Base-by-base conservation (phyloP, 2,113 vertebrate genomes). In the Caracal caracal region DNA sequence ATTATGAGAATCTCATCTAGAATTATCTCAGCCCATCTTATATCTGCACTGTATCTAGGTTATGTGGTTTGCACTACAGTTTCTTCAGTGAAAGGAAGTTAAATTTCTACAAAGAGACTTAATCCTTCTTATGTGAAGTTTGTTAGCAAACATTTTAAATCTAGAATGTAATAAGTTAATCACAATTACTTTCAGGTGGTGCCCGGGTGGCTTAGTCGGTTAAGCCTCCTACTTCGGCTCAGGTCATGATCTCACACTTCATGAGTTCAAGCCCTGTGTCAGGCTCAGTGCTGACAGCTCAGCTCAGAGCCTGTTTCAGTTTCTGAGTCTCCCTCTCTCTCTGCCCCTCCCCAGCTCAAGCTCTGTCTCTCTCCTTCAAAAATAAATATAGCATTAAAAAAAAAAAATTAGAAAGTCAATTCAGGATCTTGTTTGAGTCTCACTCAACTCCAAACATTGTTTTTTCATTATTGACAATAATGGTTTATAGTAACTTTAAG, bases 81-180 rank as follows among this genome's bases (percentile, higher is more conserved):
- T 35, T 93, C 5, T 76, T 96, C 28, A 81, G 43, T 65, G 40
- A 90, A 93, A 89, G 33, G 15, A 90, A 63, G 35, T 49, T 93
- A 33, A 93, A 78, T 66, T 91, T 20, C 24, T 65, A 73, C 2
- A 88, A 37, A 70, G 17, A 37, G 19, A 11, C 24, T 85, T 92
- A 92, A 12, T 68, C 13, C n/a, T 75, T 61, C 84, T 66, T 26
- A 80, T 61, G 1, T 71, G 28, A 68, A 76, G 68, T 73, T 75
- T 85, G 11, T 75, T 92, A 81, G 35, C 3, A 91, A 88, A 22
- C 2, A 35, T 92, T 91, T 85, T n/a, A 89, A 88, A 63, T 85
- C 28, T 86, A 81, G n/a, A 63, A 75, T 63, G 2, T 49, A 89
- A 85, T 92, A 85, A 61, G 73, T 89, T 94, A 49, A 88, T 70